Evolutionary conservation across 2,797 vertebrate species (phyloP), one percentile per base, ranked within the genome.

Genomic region (Halcyon leucocephala): DNA sequence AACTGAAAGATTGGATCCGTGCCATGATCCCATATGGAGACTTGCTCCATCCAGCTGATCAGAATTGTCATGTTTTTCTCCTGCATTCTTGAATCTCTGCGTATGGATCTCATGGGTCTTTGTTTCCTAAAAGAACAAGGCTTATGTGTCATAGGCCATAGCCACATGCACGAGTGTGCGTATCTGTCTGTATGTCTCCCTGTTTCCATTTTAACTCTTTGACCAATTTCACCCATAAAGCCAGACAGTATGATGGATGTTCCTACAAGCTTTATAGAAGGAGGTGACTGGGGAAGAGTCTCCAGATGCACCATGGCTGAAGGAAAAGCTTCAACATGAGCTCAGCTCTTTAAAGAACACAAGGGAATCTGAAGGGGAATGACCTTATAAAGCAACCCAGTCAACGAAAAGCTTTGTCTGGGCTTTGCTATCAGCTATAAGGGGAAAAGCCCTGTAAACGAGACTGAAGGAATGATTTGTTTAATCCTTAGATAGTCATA

Each of bases 401-500:
- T 10, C 25, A 72, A 83, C 0, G 6, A 58, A 86, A 90, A 84
- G 9, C 42, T 73, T 69, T 66, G 62, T 65, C 25, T 64, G 62
- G 69, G 61, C 26, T 74, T 83, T 61, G 17, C 52, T 60, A 12
- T 39, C 46, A 79, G 20, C 37, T 48, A 13, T 9, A 35, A 77
- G 48, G 39, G 33, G 9, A 60, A 93, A 84, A 95, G 13, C 29
- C 20, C 26, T 21, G 3, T 33, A 62, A 72, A 90, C 0, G 0
- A 42, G 20, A 26, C 42, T 21, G 10, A 4, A 2, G 72, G 65
- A 76, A 77, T 15, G 9, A 72, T 55, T 69, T 94, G 70, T 89
- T 95, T 93, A 95, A 82, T 90, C 86, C 88, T 86, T 82, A 93
- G 58, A 89, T 66, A 94, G 83, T 82, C 77, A 90, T 26, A 58